A percentile compares a stretch with the other conserved stretches of the same genome.
Conservation (phyloP, 2,113 vertebrate species). For the Microcebus griseorufus region DNA sequence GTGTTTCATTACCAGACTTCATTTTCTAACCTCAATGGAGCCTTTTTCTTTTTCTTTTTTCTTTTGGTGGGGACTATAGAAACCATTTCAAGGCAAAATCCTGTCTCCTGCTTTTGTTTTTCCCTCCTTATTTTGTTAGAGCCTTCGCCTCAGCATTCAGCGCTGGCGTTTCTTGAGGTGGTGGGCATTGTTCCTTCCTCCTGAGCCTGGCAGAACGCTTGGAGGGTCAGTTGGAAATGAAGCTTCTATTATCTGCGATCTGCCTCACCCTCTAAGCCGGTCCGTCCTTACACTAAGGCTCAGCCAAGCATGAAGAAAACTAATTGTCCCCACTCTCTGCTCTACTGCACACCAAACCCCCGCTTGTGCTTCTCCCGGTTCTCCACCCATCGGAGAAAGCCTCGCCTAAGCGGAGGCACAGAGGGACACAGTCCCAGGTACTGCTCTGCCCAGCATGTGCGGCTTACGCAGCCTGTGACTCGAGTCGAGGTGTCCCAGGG, state of each 20-base stretch:
- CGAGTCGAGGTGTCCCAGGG: not conserved
- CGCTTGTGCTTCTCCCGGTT: constrained; percentile 54
- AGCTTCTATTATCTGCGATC: constrained; percentile 88
- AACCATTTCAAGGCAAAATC: constrained; percentile 51
- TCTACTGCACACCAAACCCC: constrained; percentile 83
- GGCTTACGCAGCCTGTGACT: constrained; percentile 44
- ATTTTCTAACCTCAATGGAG: constrained; percentile 2
- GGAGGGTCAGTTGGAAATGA: constrained; percentile 88
- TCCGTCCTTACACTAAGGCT: constrained; percentile 82
- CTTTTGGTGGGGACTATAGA: not conserved
- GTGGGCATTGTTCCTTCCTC: constrained; percentile 77
- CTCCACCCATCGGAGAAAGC: constrained; percentile 62
- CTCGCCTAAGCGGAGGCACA: constrained; percentile 71
- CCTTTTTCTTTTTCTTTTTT: constrained; percentile 11
- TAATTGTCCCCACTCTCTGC: constrained; percentile 90
- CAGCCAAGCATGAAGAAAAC: constrained; percentile 90
- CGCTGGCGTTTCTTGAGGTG: constrained; percentile 71
- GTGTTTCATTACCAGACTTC: constrained; percentile 47
- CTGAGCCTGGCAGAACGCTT: constrained; percentile 46
- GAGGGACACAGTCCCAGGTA: constrained; percentile 73
- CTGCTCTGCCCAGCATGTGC: constrained; percentile 57
- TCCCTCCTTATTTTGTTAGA: not conserved
- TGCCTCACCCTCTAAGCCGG: constrained; percentile 86
- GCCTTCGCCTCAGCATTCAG: not conserved
- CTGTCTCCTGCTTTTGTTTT: constrained; percentile 67